Conservation (phyloP, 2,113 vertebrate genomes). For the Opisthocomus hoazin region DNA sequence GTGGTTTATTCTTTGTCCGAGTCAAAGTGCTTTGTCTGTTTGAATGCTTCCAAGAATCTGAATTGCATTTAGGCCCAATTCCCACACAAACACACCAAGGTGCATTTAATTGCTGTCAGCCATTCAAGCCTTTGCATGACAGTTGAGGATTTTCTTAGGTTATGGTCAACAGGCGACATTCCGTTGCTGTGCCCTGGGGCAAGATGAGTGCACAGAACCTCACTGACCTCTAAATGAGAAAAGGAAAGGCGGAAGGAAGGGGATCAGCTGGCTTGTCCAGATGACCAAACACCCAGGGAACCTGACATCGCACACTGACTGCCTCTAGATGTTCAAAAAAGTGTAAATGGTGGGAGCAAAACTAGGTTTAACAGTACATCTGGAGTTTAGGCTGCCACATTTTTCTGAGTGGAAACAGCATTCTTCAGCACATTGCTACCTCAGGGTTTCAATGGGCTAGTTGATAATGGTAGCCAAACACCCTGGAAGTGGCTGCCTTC, state of each 20-base stretch:
- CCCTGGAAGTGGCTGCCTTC: background rate
- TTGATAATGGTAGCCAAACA: background rate
- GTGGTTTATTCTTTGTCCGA: background rate
- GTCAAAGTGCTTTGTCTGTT: background rate
- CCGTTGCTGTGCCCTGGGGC: background rate
- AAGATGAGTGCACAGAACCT: background rate
- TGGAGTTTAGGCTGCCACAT: background rate
- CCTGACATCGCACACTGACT: background rate
- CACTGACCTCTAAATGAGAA: background rate
- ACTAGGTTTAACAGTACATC: background rate
- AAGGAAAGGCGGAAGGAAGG: background rate
- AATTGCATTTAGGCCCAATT: background rate
- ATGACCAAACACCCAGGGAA: background rate
- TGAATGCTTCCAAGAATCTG: background rate
- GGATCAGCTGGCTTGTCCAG: background rate
- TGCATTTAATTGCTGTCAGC: constrained; percentile 16
- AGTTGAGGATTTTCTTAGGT: constrained; percentile 19
- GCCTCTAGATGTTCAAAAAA: background rate
- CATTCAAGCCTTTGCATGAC: background rate
- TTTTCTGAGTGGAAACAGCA: background rate
- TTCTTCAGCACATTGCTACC: accelerated
- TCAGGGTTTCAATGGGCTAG: background rate
- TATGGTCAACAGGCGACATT: background rate
- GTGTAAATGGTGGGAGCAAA: background rate
- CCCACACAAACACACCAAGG: background rate